Percentiles rank a stretch among this genome's conserved stretches.
Evolutionary conservation across 2,888 invertebrate genomes (phyloP).

Genomic region (Prosopocoilus inquinatus): DNA sequence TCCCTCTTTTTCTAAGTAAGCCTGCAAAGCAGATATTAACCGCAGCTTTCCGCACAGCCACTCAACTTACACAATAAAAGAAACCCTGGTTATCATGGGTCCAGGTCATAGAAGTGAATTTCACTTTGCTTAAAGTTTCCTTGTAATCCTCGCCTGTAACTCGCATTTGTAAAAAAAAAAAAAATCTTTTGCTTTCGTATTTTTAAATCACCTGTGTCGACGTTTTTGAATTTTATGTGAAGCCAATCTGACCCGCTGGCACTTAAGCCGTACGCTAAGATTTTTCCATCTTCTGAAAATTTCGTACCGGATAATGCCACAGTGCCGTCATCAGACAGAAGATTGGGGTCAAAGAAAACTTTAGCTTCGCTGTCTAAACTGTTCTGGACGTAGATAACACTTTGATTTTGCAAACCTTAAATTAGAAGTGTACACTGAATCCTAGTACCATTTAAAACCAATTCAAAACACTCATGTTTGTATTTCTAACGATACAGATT

Average conservation of each 20-base stretch:
- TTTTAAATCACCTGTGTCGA: conserved; percentile 60
- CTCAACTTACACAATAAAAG: conserved; percentile 78
- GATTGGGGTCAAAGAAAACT: conserved; percentile 95
- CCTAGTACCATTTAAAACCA: too few species aligned
- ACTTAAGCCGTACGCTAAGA: conserved; percentile 89
- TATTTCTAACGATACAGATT: too few species aligned
- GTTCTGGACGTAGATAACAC: conserved; percentile 89
- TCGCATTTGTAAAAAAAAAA: not conserved
- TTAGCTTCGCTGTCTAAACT: conserved; percentile 67
- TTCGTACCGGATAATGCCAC: conserved; percentile 71
- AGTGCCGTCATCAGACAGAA: conserved; percentile 87
- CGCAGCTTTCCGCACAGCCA: conserved; percentile 5
- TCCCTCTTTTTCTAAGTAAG: conserved; percentile 76
- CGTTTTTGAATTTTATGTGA: conserved; percentile 79
- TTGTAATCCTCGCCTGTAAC: conserved; percentile 73
- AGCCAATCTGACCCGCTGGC: conserved; percentile 96
- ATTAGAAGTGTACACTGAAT: not conserved
- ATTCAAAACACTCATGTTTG: too few species aligned
- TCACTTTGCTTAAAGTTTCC: conserved; percentile 88
- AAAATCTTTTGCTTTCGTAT: conserved; percentile 1
- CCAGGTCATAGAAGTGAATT: conserved; percentile 91
- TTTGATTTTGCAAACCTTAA: conserved; percentile 92
- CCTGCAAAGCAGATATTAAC: conserved; percentile 51
- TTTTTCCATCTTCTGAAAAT: conserved; percentile 87
- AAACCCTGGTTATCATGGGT: conserved; percentile 92